Evolutionary conservation across 2,888 invertebrate genomes (phyloP).

Genomic region (Pinctada fucata): DNA sequence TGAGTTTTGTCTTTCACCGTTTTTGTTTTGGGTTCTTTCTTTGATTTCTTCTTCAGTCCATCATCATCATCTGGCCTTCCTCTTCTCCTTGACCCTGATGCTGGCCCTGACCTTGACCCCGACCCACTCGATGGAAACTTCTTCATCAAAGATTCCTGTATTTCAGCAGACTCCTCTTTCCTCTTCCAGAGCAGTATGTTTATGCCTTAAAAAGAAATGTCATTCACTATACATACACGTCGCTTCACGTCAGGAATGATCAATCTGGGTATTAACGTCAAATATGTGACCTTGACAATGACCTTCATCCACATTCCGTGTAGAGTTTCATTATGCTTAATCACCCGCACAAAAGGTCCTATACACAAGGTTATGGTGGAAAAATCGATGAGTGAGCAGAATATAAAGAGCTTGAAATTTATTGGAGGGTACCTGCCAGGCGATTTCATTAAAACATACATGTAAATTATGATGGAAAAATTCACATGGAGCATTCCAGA

Average conservation of each 20-base stretch:
- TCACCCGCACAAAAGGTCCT: not conserved
- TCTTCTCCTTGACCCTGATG: constrained; percentile 37
- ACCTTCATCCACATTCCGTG: no score
- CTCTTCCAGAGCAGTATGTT: constrained; percentile 63
- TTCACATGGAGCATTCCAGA: no score
- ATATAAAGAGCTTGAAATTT: no score
- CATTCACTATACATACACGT: no score
- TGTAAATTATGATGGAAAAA: no score
- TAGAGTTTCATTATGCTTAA: not conserved
- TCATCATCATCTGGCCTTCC: constrained; percentile 42
- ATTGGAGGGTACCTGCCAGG: no score
- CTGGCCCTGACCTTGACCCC: constrained; percentile 9
- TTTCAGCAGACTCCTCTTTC: constrained; percentile 48
- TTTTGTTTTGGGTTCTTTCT: constrained; percentile 40
- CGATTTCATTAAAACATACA: no score
- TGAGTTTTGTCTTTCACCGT: constrained; percentile 30
- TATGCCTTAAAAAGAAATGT: constrained; percentile 55
- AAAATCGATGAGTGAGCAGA: no score
- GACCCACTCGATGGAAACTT: constrained; percentile 18
- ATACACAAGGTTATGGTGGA: no score
- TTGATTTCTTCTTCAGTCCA: constrained; percentile 43
- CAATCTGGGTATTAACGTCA: no score
- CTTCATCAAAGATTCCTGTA: constrained; percentile 44
- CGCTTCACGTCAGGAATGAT: no score
- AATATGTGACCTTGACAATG: no score